Base-by-base conservation (phyloP, 2,113 vertebrate species). In the Chauna torquata region DNA sequence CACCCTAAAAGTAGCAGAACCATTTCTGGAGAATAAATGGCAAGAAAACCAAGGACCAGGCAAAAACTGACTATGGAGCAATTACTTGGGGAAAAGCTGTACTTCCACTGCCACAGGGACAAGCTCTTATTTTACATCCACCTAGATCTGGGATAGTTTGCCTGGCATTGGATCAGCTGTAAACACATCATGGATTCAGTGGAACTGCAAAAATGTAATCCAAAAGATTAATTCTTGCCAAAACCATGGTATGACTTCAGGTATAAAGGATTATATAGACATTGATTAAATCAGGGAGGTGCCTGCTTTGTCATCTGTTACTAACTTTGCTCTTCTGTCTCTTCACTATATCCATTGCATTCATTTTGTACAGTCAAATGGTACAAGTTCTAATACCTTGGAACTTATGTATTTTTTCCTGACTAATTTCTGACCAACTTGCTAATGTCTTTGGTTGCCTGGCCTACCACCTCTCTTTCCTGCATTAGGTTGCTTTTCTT, bases 301-400 rank as follows among this genome's bases (percentile, higher is more conserved):
- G 22, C 9, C 57, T 69, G 5, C 17, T 94, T 88, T 80, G 28
- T 50, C 30, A 8, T 30, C 52, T 64, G 78, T 68, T 24, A 28
- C 20, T 72, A 82, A 40, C 19, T 32, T 40, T 36, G 27, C 18
- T 66, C 13, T 64, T 77, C 59, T 74, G 9, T 45, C 16, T 79
- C 25, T 38, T 76, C 16, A 44, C 19, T 55, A 45, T 0, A 0
- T 64, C 55, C 9, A 18, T 38, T 16, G 30, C 19, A 9, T 16
- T 85, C 1, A 32, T 45, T 79, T 59, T 75, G 54, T 64, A 38
- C 0, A 0, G 14, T 57, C 36, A 54, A 30, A 58, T 11, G 45
- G 27, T 42, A 36, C 34, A 74, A 77, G 36, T 16, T 80, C 36
- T 42, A 80, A 83, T 45, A n/a, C 22, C 38, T 69, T 86, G 61